These are phyloP conservation scores for Grammomys surdaster DNA, from an alignment of 2,113 vertebrate species.

Conservation along the genomic window DNA sequence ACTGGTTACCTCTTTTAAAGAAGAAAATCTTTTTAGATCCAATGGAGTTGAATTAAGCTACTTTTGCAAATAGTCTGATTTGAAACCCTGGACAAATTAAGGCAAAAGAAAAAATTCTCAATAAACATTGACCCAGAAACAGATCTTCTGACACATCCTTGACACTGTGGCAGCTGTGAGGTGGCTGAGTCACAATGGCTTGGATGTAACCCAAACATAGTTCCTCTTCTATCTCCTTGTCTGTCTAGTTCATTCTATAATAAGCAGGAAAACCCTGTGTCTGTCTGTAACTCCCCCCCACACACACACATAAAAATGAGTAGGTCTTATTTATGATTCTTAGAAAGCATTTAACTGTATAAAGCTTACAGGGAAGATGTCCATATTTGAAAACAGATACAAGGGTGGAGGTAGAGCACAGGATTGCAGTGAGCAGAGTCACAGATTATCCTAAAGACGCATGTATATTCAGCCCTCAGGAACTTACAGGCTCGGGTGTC, in stretches of 20 bases:
- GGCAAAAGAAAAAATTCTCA: neutral
- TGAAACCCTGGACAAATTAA: slow-evolving; percentile 43
- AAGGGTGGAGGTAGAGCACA: no score
- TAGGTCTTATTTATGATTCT: neutral
- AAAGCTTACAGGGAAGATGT: neutral
- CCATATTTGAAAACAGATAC: neutral
- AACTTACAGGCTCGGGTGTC: neutral
- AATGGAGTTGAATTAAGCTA: slow-evolving; percentile 4
- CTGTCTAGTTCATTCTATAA: neutral
- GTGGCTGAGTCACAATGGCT: neutral
- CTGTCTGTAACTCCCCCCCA: neutral
- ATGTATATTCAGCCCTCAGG: rapidly evolving
- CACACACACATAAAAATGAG: neutral
- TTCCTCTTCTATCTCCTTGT: neutral
- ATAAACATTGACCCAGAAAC: neutral
- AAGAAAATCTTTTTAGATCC: slow-evolving; percentile 41
- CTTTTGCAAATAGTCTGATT: slow-evolving; percentile 20
- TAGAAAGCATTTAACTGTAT: neutral
- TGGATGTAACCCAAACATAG: neutral
- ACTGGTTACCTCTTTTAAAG: neutral
- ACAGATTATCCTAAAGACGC: neutral
- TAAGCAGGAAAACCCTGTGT: neutral
- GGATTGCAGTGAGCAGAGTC: neutral
- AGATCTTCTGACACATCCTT: neutral
- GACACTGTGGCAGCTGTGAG: neutral